These are phyloP conservation scores for Oxytorus armatus DNA, from an alignment of 2,888 invertebrate species.

Conservation along the genomic window DNA sequence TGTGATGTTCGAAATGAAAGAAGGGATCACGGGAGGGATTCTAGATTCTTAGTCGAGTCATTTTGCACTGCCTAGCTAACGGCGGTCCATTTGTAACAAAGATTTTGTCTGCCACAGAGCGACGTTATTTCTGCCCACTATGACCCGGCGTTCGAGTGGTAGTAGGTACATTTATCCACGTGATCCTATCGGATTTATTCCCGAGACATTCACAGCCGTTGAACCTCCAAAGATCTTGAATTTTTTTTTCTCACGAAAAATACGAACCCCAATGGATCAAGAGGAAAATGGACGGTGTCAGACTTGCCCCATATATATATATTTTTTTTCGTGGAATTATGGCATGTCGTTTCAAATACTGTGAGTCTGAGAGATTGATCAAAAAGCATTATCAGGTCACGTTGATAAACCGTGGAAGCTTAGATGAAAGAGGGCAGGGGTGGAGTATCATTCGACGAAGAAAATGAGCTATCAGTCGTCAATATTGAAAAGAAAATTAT, in stretches of 20 bases:
- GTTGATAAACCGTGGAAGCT: too few species aligned
- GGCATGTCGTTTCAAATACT: too few species aligned
- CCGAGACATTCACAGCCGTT: constrained; percentile 2
- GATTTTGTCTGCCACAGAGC: constrained; percentile 35
- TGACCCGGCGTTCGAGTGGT: not conserved
- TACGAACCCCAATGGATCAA: constrained; percentile 23
- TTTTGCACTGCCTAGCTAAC: constrained; percentile 40
- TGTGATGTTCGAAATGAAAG: constrained; percentile 3
- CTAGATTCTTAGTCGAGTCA: constrained; percentile 10
- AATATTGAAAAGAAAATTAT: too few species aligned
- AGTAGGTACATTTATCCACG: constrained; percentile 3
- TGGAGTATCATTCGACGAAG: too few species aligned
- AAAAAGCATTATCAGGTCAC: too few species aligned
- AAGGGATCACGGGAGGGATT: constrained; percentile 14
- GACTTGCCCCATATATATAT: not conserved
- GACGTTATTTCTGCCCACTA: not conserved
- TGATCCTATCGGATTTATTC: constrained; percentile 31
- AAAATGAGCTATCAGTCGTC: too few species aligned
- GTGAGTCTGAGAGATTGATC: not conserved
- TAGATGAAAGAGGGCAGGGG: too few species aligned
- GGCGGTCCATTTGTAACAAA: constrained; percentile 49
- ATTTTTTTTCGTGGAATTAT: not conserved
- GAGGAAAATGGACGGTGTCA: constrained; percentile 12
- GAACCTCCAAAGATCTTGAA: not conserved
- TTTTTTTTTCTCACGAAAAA: constrained; percentile 12